Evolutionary conservation across 2,113 vertebrate genomes (phyloP).

Genomic region (Odocoileus virginianus): DNA sequence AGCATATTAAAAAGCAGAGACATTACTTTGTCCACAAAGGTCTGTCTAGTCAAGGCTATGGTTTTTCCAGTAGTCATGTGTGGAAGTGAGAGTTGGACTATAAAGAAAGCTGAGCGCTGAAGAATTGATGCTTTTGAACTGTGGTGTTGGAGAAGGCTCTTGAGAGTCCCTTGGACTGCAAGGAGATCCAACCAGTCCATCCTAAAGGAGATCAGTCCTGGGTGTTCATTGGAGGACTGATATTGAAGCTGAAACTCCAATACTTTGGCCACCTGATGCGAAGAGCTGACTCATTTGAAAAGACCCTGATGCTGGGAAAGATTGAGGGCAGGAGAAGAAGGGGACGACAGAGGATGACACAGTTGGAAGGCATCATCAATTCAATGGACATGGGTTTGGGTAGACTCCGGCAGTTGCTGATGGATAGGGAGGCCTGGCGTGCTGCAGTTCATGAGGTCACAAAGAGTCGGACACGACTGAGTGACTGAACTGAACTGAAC

Average conservation of each 20-base stretch:
- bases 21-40: background rate
- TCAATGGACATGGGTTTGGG: background rate
- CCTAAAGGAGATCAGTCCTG: background rate
- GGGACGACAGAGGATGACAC: background rate
- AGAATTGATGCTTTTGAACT: background rate
- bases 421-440: background rate
- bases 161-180: background rate
- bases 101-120: rapidly evolving
- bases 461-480: background rate
- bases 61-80: background rate
- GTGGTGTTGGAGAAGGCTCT: background rate
- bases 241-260: background rate
- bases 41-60: background rate
- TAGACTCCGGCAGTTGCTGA: background rate
- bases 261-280: background rate
- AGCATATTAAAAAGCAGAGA: background rate
- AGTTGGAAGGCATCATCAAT: background rate
- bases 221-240: background rate
- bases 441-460: rapidly evolving
- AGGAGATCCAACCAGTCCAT: background rate
- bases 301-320: background rate
- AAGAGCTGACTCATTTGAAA: background rate
- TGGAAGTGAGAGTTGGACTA: background rate
- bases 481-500: background rate
- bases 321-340: background rate